A percentile compares a stretch with the other conserved stretches of the same genome.
phyloP scores from a whole-genome alignment of 1,140 invertebrate species.

The Asbolus verrucosus region DNA sequence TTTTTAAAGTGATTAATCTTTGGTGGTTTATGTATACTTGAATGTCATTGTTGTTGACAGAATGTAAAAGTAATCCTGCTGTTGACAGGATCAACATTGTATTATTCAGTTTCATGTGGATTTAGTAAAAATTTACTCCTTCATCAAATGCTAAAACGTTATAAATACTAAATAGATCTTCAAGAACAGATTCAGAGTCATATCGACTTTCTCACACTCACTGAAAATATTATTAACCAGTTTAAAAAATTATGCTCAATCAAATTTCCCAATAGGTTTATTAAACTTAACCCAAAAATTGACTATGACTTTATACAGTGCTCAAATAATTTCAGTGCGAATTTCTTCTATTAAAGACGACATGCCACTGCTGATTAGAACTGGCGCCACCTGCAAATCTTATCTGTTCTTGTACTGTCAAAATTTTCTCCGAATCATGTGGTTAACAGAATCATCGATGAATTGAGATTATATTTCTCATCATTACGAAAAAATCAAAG shows the following conservation, averaged over 20 bases:
- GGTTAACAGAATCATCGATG: slow-evolving; percentile 34
- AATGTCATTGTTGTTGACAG: too few relatives aligned
- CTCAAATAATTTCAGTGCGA: slow-evolving; percentile 1
- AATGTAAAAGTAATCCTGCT: background rate
- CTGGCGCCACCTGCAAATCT: background rate
- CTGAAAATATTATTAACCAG: background rate
- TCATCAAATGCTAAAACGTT: slow-evolving; percentile 1
- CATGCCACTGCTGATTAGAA: slow-evolving; percentile 10
- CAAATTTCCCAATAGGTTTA: too few relatives aligned
- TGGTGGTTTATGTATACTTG: too few relatives aligned
- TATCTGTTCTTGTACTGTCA: slow-evolving; percentile 8
- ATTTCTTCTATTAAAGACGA: too few relatives aligned
- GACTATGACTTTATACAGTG: too few relatives aligned
- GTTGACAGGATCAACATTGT: slow-evolving; percentile 27
- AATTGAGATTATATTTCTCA: slow-evolving; percentile 48
- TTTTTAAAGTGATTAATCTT: too few relatives aligned
- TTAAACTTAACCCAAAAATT: too few relatives aligned
- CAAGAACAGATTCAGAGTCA: background rate
- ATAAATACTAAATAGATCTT: slow-evolving; percentile 20
- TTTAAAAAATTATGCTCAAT: too few relatives aligned
- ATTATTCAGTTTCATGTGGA: slow-evolving; percentile 7
- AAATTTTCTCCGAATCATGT: slow-evolving; percentile 38
- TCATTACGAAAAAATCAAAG: slow-evolving; percentile 48
- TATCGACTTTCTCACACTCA: background rate
- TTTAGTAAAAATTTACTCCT: slow-evolving; percentile 24